These are phyloP conservation scores for Torymus auratus DNA, from an alignment of 2,888 invertebrate genomes.

Conservation along the genomic window DNA sequence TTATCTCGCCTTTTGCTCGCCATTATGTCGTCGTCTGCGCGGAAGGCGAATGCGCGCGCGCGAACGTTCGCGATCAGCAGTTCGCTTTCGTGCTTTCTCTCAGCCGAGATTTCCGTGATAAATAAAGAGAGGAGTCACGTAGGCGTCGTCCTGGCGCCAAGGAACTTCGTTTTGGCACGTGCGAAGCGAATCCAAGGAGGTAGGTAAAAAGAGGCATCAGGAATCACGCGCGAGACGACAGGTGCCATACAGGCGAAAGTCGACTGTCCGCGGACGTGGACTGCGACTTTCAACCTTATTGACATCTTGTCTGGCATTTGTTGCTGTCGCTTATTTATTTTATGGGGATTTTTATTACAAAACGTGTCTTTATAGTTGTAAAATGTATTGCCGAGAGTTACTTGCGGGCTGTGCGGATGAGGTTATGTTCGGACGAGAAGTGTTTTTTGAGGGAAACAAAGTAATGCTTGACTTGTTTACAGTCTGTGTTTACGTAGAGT, in stretches of 20 bases:
- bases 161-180: neutral
- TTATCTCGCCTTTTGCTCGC: no score
- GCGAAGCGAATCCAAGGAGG: neutral
- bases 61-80: neutral
- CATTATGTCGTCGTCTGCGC: no score
- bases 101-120: neutral
- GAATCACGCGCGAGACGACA: constrained; percentile 23
- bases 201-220: neutral
- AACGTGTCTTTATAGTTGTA: no score
- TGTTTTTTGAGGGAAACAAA: no score
- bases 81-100: constrained; percentile 5
- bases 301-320: neutral
- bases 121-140: neutral
- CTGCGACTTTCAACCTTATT: constrained; percentile 69
- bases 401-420: no score
- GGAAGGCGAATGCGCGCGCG: neutral
- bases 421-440: no score
- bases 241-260: constrained; percentile 65
- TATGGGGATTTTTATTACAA: neutral
- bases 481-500: no score
- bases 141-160: neutral
- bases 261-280: constrained; percentile 60
- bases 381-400: no score
- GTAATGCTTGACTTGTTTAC: no score
- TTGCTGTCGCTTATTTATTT: neutral